Evolutionary conservation across 2,888 invertebrate species (phyloP), one percentile per base, ranked within the genome.

Genomic region (Lycia hirtaria): DNA sequence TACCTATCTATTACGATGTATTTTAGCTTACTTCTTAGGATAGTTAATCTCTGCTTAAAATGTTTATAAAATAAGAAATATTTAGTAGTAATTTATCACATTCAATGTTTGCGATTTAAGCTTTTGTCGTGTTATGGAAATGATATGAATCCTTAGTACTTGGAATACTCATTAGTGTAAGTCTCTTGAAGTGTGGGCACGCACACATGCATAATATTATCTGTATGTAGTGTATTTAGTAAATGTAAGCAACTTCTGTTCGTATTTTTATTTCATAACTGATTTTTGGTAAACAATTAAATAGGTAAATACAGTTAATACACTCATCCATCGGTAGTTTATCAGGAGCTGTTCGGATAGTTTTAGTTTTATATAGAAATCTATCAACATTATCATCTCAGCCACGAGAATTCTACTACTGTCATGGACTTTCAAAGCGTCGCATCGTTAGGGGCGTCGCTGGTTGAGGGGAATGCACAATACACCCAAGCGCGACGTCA

Each of bases 111-210:
- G 43, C 51, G 35, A 38, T 51, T 83, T 75, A 71, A 74, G 75
- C 72, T 72, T 79, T 80, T 67, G 56, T 76, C 61, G 62, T 63
- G 71, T 65, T 69, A 72, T 56, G 64, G 64, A 47, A 24, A 67
- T 49, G 72, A 65, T 70, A 74, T 62, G 68, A 67, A 69, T 75
- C 69, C 73, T 62, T 83, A 83, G 90, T 91, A 91, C 91, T 80
- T 76, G 62, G 79, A 91, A 91, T 91, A 91, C 91, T 91, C 91
- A 91, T 87, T 89, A 88, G 49, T 67, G 32, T 85, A 80, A 79
- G 61, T 48, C 41, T n/a, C 55, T 60, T 62, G 68, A 63, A 73
- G 72, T 70, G 77, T 71, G 78, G 69, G 81, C 83, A 83, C 84
- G 81, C 84, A 82, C 81, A 84, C 79, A 81, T 69, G 68, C 76